Percentiles rank a stretch among this genome's conserved stretches.
Conservation (phyloP, 2,888 invertebrate genomes). For the Hyposoter didymator region DNA sequence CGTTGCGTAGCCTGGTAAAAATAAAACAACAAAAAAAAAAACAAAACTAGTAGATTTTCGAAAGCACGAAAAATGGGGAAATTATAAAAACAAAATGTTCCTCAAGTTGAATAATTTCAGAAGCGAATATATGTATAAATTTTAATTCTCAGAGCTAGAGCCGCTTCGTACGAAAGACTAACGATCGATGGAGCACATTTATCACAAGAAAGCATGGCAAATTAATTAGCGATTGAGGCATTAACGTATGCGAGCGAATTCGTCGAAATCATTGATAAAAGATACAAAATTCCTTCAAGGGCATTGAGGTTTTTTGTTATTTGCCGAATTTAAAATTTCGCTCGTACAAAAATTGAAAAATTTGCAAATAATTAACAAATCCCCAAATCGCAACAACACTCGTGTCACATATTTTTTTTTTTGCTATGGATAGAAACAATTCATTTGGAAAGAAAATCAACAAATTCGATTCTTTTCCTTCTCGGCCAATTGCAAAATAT, state of each 20-base stretch:
- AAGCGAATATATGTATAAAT: slow-evolving; percentile 1
- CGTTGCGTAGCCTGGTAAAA: slow-evolving; percentile 71
- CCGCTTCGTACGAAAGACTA: neutral
- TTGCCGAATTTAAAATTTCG: neutral
- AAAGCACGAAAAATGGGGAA: slow-evolving; percentile 10
- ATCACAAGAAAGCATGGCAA: neutral
- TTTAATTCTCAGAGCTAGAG: neutral
- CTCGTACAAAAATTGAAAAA: neutral
- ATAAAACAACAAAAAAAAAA: neutral
- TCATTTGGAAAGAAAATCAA: neutral
- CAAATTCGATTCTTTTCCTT: neutral
- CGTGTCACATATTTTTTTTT: neutral
- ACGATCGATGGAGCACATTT: neutral
- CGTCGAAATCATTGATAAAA: neutral
- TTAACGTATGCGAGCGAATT: slow-evolving; percentile 19
- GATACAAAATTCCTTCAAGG: neutral
- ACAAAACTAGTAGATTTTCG: slow-evolving; percentile 27
- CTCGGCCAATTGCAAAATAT: neutral
- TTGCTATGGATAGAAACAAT: neutral
- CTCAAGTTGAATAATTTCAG: neutral
- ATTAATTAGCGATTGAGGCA: neutral
- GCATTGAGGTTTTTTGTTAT: neutral
- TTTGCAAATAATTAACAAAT: neutral
- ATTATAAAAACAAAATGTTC: slow-evolving; percentile 6
- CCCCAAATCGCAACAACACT: neutral